Conservation (phyloP, 2,113 vertebrate genomes). For the Sterna hirundo region DNA sequence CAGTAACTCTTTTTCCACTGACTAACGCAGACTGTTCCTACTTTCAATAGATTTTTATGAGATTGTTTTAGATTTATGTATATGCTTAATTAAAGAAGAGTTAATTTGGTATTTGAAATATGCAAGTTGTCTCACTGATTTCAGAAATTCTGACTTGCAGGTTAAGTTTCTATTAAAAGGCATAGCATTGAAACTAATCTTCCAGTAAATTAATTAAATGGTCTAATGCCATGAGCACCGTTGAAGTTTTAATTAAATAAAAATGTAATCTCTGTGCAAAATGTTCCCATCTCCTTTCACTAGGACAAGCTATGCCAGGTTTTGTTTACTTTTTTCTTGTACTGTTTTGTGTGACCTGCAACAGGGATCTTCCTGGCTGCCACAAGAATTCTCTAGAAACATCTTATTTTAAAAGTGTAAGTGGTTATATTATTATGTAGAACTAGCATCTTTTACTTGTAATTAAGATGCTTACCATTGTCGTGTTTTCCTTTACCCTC, state of each 20-base stretch:
- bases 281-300: conserved; percentile 7
- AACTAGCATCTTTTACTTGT: neutral
- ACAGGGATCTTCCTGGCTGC: neutral
- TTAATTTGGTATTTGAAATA: neutral
- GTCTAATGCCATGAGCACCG: neutral
- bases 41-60: neutral
- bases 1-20: neutral
- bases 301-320: neutral
- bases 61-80: neutral
- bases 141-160: conserved; percentile 21
- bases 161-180: neutral
- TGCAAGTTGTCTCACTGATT: neutral
- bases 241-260: conserved; percentile 46
- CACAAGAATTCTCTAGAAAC: neutral
- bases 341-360: neutral
- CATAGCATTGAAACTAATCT: conserved; percentile 19
- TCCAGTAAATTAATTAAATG: conserved; percentile 43
- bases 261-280: conserved; percentile 25
- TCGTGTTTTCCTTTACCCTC: neutral
- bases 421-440: neutral
- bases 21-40: neutral
- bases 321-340: neutral
- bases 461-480: neutral
- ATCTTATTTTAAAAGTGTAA: neutral
- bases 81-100: neutral